Conservation (phyloP, 1,140 invertebrate species). For the Limonius californicus region DNA sequence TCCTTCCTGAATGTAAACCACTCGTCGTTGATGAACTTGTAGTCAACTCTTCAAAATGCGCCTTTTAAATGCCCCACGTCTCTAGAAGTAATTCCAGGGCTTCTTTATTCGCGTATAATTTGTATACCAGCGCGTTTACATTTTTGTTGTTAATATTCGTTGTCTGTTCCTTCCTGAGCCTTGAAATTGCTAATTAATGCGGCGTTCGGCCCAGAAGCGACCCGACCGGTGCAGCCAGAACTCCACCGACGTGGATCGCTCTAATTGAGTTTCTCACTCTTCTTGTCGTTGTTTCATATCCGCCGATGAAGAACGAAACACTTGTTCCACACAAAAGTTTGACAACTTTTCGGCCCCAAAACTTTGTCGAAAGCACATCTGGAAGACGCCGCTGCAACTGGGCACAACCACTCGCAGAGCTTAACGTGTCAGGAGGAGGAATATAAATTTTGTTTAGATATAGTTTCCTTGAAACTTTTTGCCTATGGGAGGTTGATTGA, state of each 20-base stretch:
- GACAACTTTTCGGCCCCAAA: background rate
- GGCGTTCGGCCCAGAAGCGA: constrained; percentile 1
- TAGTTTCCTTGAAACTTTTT: too few relatives aligned
- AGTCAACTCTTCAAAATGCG: background rate
- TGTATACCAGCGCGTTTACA: background rate
- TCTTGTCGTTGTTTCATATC: constrained; percentile 5
- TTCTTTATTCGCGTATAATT: background rate
- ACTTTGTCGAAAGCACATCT: background rate
- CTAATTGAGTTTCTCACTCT: constrained; percentile 7
- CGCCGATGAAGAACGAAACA: constrained; percentile 1
- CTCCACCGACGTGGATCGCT: background rate
- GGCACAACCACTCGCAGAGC: background rate
- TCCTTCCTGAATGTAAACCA: background rate
- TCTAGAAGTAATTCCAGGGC: background rate
- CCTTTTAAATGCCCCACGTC: background rate
- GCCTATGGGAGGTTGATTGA: too few relatives aligned
- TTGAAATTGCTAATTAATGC: constrained; percentile 7
- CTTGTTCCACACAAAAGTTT: constrained; percentile 5
- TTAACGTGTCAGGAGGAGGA: too few relatives aligned
- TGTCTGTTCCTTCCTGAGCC: background rate
- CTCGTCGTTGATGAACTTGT: constrained; percentile 1
- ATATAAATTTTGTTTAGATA: too few relatives aligned
- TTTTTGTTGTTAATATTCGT: constrained; percentile 11
- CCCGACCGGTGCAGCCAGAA: background rate
- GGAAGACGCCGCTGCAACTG: background rate